Evolutionary conservation across 2,113 vertebrate genomes (phyloP), one percentile per base, ranked within the genome.

Genomic region (Antechinus flavipes): DNA sequence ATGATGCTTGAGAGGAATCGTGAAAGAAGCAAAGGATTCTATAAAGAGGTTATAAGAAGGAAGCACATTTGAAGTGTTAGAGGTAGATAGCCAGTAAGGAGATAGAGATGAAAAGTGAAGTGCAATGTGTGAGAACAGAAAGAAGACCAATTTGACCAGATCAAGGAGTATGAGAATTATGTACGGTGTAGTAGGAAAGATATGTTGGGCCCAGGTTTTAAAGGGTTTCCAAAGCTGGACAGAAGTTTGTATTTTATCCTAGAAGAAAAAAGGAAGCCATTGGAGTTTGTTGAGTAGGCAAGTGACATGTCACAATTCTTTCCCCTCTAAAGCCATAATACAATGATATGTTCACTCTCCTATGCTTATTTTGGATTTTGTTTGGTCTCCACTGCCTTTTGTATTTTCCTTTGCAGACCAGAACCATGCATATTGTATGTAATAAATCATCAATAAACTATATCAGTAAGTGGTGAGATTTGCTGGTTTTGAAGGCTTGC

Each of bases 301-400:
- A n/a, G 14, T 76, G 61, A 76, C 61, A 22, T 19, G 14, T n/a
- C 61, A 76, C 22, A 76, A 35, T n/a, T 11, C 35, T 11, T 2
- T 53, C 6, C 0, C 11, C 12, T 2, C 10, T 9, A 35, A 16
- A 8, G 0, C 24, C 46, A 89, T 27, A 4, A 30, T 5, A 0
- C 6, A 2, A 27, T 16, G 26, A 46, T 47, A n/a, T n/a, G 16
- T 76, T 76, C 0, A 76, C 14, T 52, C 53, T 46, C n/a, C 26
- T n/a, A 58, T 0, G 0, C 26, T 89, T 27, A 54, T 23, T 14
- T 50, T 91, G 35, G 3, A 0, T 90, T 91, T 53, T 3, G 0
- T 23, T 46, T 68, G 1, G 50, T 92, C 55, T 90, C 68, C 58
- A 89, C 23, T 5, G 24, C 54, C 35, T 2, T 30, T 27, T 68